Conservation (phyloP, 2,888 invertebrate species). For the Napeogenes sylphis region DNA sequence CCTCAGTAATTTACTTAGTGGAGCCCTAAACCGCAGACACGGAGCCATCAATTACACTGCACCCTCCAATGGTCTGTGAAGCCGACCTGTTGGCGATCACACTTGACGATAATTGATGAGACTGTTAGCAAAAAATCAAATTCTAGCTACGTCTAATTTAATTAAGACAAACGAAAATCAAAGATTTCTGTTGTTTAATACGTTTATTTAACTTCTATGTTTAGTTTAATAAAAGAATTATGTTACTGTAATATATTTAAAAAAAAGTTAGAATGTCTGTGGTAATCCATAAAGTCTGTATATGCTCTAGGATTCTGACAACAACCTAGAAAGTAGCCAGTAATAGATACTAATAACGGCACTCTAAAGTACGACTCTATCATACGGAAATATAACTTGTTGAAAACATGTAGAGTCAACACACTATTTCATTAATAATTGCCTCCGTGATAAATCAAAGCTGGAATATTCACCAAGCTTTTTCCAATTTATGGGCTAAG, state of each 20-base stretch:
- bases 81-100: constrained; percentile 17
- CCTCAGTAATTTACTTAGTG: constrained; percentile 16
- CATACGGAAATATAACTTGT: constrained; percentile 24
- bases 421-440: constrained; percentile 29
- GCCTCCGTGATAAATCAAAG: constrained; percentile 18
- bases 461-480: constrained; percentile 18
- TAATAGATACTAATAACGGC: constrained; percentile 25
- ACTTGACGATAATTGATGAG: constrained; percentile 24
- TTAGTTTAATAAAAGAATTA: no score
- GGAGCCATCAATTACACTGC: constrained; percentile 20
- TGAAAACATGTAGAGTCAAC: constrained; percentile 19
- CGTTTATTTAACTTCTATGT: no score
- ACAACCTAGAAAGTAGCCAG: constrained; percentile 32
- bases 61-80: constrained; percentile 18
- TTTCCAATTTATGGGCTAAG: constrained; percentile 2
- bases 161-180: no score
- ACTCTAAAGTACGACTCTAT: constrained; percentile 16
- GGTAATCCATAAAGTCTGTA: constrained; percentile 17
- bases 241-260: no score
- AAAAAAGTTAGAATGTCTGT: no score
- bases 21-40: constrained; percentile 18
- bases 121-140: neutral
- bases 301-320: constrained; percentile 21
- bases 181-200: no score
- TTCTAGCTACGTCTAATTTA: no score